Evolutionary conservation across 2,113 vertebrate species (phyloP).

Genomic region (Vidua chalybeata): DNA sequence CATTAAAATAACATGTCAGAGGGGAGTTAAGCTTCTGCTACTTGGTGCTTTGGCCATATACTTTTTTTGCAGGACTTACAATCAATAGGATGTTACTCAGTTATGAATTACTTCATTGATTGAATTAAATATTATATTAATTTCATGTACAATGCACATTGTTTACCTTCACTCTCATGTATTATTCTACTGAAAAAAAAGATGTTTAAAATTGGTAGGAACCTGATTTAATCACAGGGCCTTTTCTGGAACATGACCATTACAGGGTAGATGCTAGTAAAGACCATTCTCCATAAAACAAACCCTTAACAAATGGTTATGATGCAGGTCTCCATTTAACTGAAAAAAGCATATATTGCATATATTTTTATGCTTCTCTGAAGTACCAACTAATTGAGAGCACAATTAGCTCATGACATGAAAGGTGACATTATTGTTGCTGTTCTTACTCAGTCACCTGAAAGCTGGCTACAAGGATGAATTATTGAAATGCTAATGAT

Average conservation of each 20-base stretch:
- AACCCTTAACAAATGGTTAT: neutral
- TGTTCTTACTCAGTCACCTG: neutral
- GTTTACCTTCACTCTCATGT: neutral
- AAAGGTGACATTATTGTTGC: neutral
- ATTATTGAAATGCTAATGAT: neutral
- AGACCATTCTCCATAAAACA: neutral
- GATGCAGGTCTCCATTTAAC: neutral
- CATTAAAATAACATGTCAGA: neutral
- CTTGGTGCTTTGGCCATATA: neutral
- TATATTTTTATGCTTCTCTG: neutral
- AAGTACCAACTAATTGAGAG: neutral
- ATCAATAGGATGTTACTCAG: neutral
- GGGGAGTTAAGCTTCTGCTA: neutral
- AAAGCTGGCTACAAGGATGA: neutral
- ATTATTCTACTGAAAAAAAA: neutral
- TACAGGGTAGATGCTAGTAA: neutral
- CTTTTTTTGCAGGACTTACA: neutral
- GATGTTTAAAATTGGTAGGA: neutral
- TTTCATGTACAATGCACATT: neutral
- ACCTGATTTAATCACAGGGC: neutral
- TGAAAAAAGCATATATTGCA: neutral
- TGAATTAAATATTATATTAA: neutral
- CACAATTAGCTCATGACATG: neutral
- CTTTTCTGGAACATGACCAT: neutral
- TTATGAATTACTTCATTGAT: neutral